Evolutionary conservation across 2,888 invertebrate species (phyloP), one percentile per base, ranked within the genome.

Genomic region (Cylindroiulus punctatus): DNA sequence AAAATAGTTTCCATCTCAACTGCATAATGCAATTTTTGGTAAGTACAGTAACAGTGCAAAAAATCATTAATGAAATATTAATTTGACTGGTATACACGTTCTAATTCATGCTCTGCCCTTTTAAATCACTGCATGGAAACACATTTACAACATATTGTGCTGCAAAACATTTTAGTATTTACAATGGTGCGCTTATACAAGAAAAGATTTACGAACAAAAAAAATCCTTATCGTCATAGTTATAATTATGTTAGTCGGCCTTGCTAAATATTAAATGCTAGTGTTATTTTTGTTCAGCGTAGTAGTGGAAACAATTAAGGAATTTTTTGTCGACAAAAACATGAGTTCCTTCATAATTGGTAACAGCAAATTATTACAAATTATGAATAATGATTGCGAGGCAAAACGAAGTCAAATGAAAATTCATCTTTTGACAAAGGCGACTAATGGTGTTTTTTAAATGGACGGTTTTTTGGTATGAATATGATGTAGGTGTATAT

Each of bases 391-490:
- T 7, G 57, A 5, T n/a, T 57, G 19, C 19, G n/a, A 57, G 57
- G 57, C 57, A 57, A 19, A 7, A 19, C n/a, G n/a, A n/a, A n/a
- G n/a, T n/a, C n/a, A n/a, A n/a, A n/a, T n/a, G n/a, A n/a, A n/a
- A n/a, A n/a, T n/a, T n/a, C 19, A 19, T 57, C 19, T 57, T 57
- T 57, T 57, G 57, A 22, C 22, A 57, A 57, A 57, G 57, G 57
- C 57, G 57, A n/a, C 4, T 57, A n/a, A 57, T 57, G 57, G 57
- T 22, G 22, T 57, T 57, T 52, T 19, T 57, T 57, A 57, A 57
- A 12, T 57, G 57, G 57, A 57, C 57, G 57, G 57, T 57, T 57
- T 57, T n/a, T 22, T n/a, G 57, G 57, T n/a, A 57, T 57, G 57
- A n/a, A 57, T n/a, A 57, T 57, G n/a, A 57, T 57, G 8, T 57